Conservation (phyloP, 2,888 invertebrate species). For the Doris montereyensis region DNA sequence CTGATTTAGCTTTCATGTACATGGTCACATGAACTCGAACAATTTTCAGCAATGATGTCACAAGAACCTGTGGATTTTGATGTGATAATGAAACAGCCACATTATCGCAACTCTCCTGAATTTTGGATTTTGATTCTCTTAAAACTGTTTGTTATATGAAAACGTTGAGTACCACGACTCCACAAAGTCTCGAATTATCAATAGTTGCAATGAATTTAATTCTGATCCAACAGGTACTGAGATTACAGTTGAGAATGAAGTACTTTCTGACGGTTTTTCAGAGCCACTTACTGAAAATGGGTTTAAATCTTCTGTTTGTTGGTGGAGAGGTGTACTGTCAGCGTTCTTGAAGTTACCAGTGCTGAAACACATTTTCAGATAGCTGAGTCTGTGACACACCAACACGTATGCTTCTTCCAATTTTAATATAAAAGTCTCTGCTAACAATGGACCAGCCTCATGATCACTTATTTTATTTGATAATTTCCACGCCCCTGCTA, state of each 20-base stretch:
- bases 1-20: constrained; percentile 28
- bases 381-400: no score
- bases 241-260: background rate
- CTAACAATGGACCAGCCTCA: background rate
- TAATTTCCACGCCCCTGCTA: constrained; percentile 16
- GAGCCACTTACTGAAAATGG: background rate
- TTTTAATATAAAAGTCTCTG: background rate
- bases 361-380: no score
- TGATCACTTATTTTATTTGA: constrained; percentile 23
- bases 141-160: constrained; percentile 50
- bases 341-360: no score
- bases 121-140: constrained; percentile 46
- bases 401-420: no score
- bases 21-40: constrained; percentile 29
- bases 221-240: constrained; percentile 29
- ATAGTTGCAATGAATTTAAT: constrained; percentile 43
- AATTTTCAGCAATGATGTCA: constrained; percentile 24
- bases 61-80: constrained; percentile 21
- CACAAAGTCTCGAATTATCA: constrained; percentile 56
- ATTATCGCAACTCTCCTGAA: constrained; percentile 29
- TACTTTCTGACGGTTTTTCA: background rate
- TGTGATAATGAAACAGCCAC: background rate
- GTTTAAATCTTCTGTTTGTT: no score
- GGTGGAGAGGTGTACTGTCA: no score
- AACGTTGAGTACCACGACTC: constrained; percentile 58